Evolutionary conservation across 2,797 vertebrate species (phyloP).

Genomic region (Acrocephalus scirpaceus): DNA sequence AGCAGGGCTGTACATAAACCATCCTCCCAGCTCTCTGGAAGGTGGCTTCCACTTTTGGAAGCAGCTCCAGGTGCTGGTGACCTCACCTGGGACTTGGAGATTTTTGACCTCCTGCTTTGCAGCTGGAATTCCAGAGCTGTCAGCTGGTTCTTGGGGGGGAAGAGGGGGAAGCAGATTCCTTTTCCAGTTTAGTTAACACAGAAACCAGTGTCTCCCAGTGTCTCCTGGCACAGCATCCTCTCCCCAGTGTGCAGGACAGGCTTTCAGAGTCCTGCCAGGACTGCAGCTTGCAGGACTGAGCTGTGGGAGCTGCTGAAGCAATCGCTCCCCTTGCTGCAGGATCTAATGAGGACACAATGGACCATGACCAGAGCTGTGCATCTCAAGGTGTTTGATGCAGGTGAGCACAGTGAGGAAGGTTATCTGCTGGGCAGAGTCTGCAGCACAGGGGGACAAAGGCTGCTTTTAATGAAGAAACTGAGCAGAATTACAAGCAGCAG

Average conservation of each 20-base stretch:
- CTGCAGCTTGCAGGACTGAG: neutral
- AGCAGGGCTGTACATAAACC: neutral
- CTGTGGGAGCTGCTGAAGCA: neutral
- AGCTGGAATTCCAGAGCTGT: neutral
- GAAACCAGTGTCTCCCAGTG: neutral
- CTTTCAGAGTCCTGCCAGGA: neutral
- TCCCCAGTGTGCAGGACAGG: neutral
- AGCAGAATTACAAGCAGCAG: conserved; percentile 49
- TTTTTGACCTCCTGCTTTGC: neutral
- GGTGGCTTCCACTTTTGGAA: neutral
- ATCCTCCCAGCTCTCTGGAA: neutral
- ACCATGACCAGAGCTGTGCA: neutral
- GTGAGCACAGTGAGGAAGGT: neutral
- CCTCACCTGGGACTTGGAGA: neutral
- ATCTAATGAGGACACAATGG: neutral
- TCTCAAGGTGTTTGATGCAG: neutral
- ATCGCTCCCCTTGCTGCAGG: neutral
- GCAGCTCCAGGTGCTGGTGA: neutral
- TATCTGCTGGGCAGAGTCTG: conserved; percentile 19
- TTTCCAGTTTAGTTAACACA: neutral
- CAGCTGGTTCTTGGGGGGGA: neutral
- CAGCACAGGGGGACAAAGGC: neutral
- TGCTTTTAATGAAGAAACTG: conserved; percentile 46
- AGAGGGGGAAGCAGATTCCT: neutral
- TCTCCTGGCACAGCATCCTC: neutral